Evolutionary conservation across 2,888 invertebrate species (phyloP).

Genomic region (Papilio gigon): DNA sequence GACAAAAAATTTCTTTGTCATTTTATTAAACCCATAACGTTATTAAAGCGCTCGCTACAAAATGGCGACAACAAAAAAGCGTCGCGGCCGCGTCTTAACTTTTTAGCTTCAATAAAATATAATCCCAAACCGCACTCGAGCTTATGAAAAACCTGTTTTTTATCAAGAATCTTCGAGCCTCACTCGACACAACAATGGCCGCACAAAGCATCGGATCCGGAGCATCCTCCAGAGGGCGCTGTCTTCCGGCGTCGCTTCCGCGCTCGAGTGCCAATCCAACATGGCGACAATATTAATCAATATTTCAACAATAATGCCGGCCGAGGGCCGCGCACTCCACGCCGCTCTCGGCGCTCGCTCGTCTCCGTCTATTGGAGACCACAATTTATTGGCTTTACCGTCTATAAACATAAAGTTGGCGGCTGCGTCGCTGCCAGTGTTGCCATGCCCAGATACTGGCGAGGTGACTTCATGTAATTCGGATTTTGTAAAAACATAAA

Average conservation of each 20-base stretch:
- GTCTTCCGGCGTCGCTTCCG: conserved; percentile 62
- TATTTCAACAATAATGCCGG: conserved; percentile 81
- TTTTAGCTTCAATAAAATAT: conserved; percentile 26
- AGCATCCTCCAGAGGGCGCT: conserved; percentile 63
- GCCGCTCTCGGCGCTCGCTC: conserved; percentile 63
- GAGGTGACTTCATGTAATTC: neutral
- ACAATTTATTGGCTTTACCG: conserved; percentile 26
- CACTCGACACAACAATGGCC: conserved; percentile 67
- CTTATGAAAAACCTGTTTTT: conserved; percentile 47
- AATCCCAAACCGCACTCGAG: conserved; percentile 31
- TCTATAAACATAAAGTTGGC: neutral
- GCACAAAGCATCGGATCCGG: conserved; percentile 67
- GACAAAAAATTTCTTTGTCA: neutral
- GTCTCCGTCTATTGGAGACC: conserved; percentile 42
- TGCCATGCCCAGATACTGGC: neutral
- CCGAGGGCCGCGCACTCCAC: conserved; percentile 62
- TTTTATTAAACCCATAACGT: too few relatives aligned
- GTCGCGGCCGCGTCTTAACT: neutral
- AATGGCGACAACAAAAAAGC: conserved; percentile 8
- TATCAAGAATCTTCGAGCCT: conserved; percentile 44
- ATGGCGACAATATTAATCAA: conserved; percentile 83
- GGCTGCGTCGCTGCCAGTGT: neutral
- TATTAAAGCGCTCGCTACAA: neutral
- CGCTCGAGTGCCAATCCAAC: conserved; percentile 71
- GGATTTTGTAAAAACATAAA: neutral